These are phyloP conservation scores for Pao palembangensis DNA, from an alignment of 2,113 vertebrate genomes.

Conservation along the genomic window DNA sequence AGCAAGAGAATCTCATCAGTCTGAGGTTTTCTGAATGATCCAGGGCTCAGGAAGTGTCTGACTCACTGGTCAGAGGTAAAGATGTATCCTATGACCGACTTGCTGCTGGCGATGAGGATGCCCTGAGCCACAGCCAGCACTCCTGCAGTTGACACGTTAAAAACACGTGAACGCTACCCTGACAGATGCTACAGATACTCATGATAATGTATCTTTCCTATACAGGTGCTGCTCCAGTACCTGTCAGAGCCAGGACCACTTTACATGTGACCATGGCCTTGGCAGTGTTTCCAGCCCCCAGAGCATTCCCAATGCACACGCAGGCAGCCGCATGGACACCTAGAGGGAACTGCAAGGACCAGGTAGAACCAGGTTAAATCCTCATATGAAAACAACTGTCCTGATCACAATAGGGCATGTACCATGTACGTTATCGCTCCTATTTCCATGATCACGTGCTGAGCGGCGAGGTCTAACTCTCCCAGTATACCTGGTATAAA, in stretches of 20 bases:
- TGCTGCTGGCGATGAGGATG: constrained; percentile 61
- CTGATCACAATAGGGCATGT: neutral
- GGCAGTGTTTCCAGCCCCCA: constrained; percentile 78
- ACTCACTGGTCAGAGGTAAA: constrained; percentile 85
- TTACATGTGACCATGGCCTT: constrained; percentile 76
- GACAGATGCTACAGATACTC: too few species aligned
- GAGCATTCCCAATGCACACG: constrained; percentile 84
- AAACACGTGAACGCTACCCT: neutral
- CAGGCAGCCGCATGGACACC: constrained; percentile 79
- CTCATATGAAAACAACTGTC: too few species aligned
- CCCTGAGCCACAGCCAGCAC: constrained; percentile 73
- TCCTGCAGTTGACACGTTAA: constrained; percentile 57
- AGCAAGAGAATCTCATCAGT: constrained; percentile 8
- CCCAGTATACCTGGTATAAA: constrained; percentile 78
- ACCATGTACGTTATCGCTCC: constrained; percentile 69
- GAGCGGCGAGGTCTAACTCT: constrained; percentile 82
- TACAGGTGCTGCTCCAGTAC: constrained; percentile 24
- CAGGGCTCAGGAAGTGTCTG: constrained; percentile 11
- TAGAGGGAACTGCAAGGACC: constrained; percentile 77
- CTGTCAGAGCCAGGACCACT: constrained; percentile 75
- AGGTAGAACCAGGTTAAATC: neutral
- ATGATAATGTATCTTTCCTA: too few species aligned
- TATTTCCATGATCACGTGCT: constrained; percentile 82
- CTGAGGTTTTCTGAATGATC: neutral
- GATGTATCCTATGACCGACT: constrained; percentile 75